Base-by-base conservation (phyloP, 1,140 invertebrate genomes). In the Tetramorium alpestre region DNA sequence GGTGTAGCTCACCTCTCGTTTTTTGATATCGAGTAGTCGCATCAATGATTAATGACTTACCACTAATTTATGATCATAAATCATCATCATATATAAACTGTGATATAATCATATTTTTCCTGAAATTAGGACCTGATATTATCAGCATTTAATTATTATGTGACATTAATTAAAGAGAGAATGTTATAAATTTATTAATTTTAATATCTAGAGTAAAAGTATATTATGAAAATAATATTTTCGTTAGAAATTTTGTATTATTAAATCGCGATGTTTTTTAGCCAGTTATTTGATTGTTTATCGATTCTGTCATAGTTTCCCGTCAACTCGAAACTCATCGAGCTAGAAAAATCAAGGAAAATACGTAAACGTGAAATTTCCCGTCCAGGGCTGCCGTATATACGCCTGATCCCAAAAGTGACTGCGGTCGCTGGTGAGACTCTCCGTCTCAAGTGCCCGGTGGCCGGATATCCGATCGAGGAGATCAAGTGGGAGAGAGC, bases 361-460 rank as follows among this genome's bases (percentile, higher is more conserved):
- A 70, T 70, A 81, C 5, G 13, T 80, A 47, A 73, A 60, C 13
- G 41, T 38, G n/a, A n/a, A 60, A 82, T 25, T 38, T 82, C 18
- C 22, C 4, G 0, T 62, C 38, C 92, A 98, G 98, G 98, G 92
- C 96, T 97, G 88, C 98, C 98, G 0, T 98, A 98, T 93, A 98
- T 99, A 64, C 96, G 98, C 62, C 96, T 97, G 16, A 98, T 98
- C 93, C 97, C 97, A 1, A 98, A 98, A 94, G 96, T 98, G 65
- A 98, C 98, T 38, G 98, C 98, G 1, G 97, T 98, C 6, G 97
- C 98, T 1, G 98, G 98, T 49, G 97, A 98, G 93, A 96, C 96
- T 69, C 95, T 98, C 72, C 96, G 97, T 64, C 95, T 99, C 22
- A 97, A 97, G 92, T 99, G 98, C 95, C 98, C 98, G 8, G 98